Base-by-base conservation (phyloP, 2,797 vertebrate species). In the Malacoctenus gilli region DNA sequence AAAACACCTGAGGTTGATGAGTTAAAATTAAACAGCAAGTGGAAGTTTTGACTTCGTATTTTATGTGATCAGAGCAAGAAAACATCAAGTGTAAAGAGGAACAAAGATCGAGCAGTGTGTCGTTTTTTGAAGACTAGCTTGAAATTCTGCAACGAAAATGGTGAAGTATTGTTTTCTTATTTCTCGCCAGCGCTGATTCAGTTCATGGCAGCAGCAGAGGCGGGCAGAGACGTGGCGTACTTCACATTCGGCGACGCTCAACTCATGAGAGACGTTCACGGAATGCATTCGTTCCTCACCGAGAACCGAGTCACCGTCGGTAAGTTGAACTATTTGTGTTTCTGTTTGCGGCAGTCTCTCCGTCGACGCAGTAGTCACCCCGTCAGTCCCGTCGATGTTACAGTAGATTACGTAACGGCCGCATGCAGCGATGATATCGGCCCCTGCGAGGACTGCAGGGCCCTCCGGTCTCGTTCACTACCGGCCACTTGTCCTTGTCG, bases 221-320 rank as follows among this genome's bases (percentile, higher is more conserved):
- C 95, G 1, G 94, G 94, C 9, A 92, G 97, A 63, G 96, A 98
- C 48, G 53, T 99, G 72, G 95, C 94, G 31, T 99, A 98, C 86
- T 99, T 97, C 85, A 99, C 97, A 14, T 99, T 99, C 63, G 95
- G 95, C 78, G 95, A 99, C 55, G 87, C 88, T 42, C 90, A 92
- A 61, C 91, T 99, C 39, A 96, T 98, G 96, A 90, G 75, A 70
- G 96, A 99, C 31, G 94, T 98, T 74, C 81, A 95, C 58, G 85
- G 82, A 68, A 92, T 99, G 89, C 93, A 98, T 82, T 73, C 78
- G 32, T 96, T 95, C 80, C 93, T 99, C 60, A 92, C 87, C 0
- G 80, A 93, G 58, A 92, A 83, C 78, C 79, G 85, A 49, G 89
- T 94, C 83, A 93, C 92, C 43, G 88, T 98, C 28, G 96, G 96